Percentiles rank a stretch among this genome's conserved stretches.
Evolutionary conservation across 2,888 invertebrate species (phyloP).

Genomic region (Oligia latruncula): DNA sequence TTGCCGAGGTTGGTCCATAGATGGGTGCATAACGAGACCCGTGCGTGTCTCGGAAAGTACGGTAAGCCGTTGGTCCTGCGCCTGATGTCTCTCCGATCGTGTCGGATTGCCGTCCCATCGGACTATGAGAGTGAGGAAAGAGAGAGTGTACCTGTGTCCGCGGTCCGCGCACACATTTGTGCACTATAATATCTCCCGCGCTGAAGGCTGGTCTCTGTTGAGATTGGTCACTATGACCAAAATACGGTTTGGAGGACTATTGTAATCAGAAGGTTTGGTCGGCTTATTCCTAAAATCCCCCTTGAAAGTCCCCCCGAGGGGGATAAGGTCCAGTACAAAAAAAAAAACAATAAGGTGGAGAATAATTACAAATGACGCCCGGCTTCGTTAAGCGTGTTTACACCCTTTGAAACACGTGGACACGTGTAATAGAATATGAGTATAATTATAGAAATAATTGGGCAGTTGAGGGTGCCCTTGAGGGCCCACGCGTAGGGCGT

Average conservation of each 20-base stretch:
- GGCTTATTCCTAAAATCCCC: too few species aligned
- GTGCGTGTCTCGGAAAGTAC: background rate
- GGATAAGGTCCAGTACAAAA: background rate
- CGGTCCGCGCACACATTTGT: background rate
- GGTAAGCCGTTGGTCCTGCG: background rate
- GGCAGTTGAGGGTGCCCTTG: slow-evolving; percentile 15
- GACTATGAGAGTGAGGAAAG: background rate
- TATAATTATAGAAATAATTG: background rate
- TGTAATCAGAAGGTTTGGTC: background rate
- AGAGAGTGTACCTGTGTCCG: too few species aligned
- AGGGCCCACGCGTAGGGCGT: slow-evolving; percentile 14
- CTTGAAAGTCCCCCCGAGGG: too few species aligned
- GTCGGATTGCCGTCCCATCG: background rate
- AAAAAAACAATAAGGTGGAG: background rate
- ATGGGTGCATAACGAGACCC: background rate
- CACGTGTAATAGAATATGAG: background rate
- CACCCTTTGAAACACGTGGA: background rate
- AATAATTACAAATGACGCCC: too few species aligned
- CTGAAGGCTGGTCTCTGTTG: background rate
- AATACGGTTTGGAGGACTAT: background rate
- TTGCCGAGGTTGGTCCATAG: background rate
- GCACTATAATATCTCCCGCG: background rate
- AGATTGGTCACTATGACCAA: background rate
- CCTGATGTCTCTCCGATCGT: background rate
- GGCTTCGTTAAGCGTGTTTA: background rate